Evolutionary conservation across 2,888 invertebrate genomes (phyloP), one percentile per base, ranked within the genome.

Genomic region (Cinara cedri): DNA sequence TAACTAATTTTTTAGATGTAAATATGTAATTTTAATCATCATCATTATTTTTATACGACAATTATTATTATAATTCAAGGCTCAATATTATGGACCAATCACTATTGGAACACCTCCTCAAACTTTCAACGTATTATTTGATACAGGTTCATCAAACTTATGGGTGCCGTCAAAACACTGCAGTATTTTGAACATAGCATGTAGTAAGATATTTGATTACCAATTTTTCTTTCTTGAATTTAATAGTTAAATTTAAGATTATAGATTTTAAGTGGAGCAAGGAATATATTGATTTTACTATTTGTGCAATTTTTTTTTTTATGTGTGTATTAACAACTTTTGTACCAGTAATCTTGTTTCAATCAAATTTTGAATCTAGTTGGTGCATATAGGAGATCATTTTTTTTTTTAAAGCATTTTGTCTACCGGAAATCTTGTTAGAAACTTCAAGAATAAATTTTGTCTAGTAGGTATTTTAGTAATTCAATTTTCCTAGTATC

Each of bases 151-250:
- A 4, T 97, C 98, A 60, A 99, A 99, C 87, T 89, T 99, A 78
- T 99, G 99, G 99, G 92, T 99, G 81, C 99, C 99, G 6, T 98
- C 98, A 14, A 97, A 97, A 87, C 92, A 98, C 86, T 99, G 99
- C 86, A 92, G 94, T 85, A 89, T 90, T 85, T 93, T 94, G 76
- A 97, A 98, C 86, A 94, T 98, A 84, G 98, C 98, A n/a, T 97
- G 97, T 87, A 87, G 96, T 92, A 87, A 91, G 94, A 44, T 90
- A 82, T 81, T 81, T 65, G 65, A 46, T 34, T 34, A n/a, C n/a
- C n/a, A n/a, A 34, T n/a, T n/a, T 72, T 63, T 57, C 8, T 44
- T 34, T 65, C 42, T 34, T 34, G 6, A 34, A 34, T 34, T 24
- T 60, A 1, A 19, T 34, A 3, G n/a, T 1, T 42, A 14, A 13